Conservation (phyloP, 2,113 vertebrate genomes). For the Tachycineta bicolor region DNA sequence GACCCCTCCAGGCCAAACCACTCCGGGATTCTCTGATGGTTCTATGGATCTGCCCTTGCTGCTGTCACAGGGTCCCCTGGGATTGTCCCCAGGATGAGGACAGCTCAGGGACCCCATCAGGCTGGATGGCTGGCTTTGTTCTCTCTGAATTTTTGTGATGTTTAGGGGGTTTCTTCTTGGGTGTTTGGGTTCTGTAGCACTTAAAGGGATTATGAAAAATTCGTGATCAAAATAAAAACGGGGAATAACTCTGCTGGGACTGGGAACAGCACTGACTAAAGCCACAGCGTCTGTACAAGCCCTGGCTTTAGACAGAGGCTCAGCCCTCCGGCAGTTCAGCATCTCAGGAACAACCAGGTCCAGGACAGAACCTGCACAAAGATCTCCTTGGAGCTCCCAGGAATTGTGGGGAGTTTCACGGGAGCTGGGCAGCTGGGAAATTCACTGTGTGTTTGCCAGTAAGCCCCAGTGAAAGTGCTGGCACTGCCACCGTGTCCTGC, state of each 20-base stretch:
- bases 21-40: background rate
- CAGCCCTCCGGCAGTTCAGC: background rate
- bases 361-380: background rate
- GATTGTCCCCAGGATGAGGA: background rate
- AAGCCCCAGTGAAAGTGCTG: background rate
- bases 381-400: background rate
- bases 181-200: rapidly evolving
- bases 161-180: background rate
- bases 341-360: background rate
- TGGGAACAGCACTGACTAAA: background rate
- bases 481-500: background rate
- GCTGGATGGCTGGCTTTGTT: background rate
- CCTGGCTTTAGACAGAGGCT: background rate
- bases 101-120: background rate
- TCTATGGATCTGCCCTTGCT: background rate
- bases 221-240: background rate
- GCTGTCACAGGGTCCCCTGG: background rate
- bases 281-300: background rate
- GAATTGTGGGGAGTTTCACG: background rate
- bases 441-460: rapidly evolving
- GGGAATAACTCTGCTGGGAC: background rate
- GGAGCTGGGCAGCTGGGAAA: background rate
- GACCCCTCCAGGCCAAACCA: background rate
- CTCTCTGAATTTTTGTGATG: background rate
- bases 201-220: background rate